Base-by-base conservation (phyloP, 2,113 vertebrate genomes). In the Sprattus sprattus region DNA sequence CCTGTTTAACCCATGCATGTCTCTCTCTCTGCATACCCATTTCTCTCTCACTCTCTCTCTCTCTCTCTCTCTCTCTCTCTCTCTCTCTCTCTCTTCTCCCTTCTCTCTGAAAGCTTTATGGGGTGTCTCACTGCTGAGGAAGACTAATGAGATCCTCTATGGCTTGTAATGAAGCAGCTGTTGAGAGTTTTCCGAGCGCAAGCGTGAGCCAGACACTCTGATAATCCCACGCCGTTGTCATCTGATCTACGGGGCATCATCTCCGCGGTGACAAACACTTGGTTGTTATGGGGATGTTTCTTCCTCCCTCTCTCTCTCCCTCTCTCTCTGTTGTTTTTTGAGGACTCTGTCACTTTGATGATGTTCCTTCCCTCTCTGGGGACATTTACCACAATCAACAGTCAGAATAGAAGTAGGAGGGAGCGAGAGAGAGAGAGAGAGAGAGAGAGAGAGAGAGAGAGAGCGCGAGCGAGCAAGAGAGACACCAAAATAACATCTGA, bases 91-190 rank as follows among this genome's bases (percentile, higher is more conserved):
- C 57, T 1, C 87, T 84, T 85, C 88, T 87, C 85, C 87, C 88
- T 88, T 91, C 87, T 87, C 90, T 82, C 90, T 91, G 90, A 89
- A 89, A 91, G 89, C 91, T 93, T 93, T 92, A 91, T 92, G 92
- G 89, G 91, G 91, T 82, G 91, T 84, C n/a, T 75, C 25, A 75
- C 60, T 71, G n/a, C 64, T 67, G 44, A 46, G 47, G 25, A 39
- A 32, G 89, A 89, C 92, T 93, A 94, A 94, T 92, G 93, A 94
- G 93, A 88, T 89, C 83, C 88, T 90, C 91, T 87, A 13, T 89
- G 92, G 92, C 94, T 94, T 92, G 92, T 92, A 92, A 92, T 92
- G 83, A 85, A 25, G 90, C 80, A 82, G 82, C 90, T 50, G 92
- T 92, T 92, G 91, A 81, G 89, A 91, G 91, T 93, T 93, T 89